Evolutionary conservation across 2,888 invertebrate genomes (phyloP), one percentile per base, ranked within the genome.

Genomic region (Taenaris catops): DNA sequence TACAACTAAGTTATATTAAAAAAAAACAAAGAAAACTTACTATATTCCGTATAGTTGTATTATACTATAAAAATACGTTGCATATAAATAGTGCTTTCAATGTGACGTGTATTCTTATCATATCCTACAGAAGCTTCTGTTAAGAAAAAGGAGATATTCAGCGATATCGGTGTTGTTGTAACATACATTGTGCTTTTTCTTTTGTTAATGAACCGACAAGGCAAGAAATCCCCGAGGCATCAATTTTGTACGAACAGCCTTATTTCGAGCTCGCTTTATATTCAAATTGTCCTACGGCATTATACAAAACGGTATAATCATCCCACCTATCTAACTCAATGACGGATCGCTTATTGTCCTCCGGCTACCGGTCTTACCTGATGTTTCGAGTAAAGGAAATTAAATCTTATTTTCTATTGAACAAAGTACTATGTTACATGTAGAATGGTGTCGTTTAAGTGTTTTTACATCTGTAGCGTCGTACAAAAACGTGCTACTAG

Each of bases 321-420:
- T 67, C 62, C 57, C 65, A 57, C 66, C 55, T 67, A 78, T 79
- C 78, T 76, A 73, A 73, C 66, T 58, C 65, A 67, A 75, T 79
- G 80, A 81, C 71, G 71, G 80, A 84, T 84, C 71, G 67, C 70
- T 76, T 72, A 79, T 80, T 81, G 83, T 80, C 71, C 73, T 66
- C 59, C 48, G 49, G 79, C 84, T 83, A 83, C 84, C 58, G 73
- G 84, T 76, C 60, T 84, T 84, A 66, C 67, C 62, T 58, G 55
- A 41, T 32, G 14, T 40, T 36, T 26, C 24, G 34, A 26, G 28
- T 8, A 34, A 25, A 26, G 26, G 43, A 62, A 67, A 65, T 20
- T 27, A 34, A 18, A 7, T 28, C 16, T 28, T 40, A 36, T 3
- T 1, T 0, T 0, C 4, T 14, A 14, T 14, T 2, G 14, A 14